Evolutionary conservation across 2,888 invertebrate genomes (phyloP).

Genomic region (Leptinotarsa tumamoca): DNA sequence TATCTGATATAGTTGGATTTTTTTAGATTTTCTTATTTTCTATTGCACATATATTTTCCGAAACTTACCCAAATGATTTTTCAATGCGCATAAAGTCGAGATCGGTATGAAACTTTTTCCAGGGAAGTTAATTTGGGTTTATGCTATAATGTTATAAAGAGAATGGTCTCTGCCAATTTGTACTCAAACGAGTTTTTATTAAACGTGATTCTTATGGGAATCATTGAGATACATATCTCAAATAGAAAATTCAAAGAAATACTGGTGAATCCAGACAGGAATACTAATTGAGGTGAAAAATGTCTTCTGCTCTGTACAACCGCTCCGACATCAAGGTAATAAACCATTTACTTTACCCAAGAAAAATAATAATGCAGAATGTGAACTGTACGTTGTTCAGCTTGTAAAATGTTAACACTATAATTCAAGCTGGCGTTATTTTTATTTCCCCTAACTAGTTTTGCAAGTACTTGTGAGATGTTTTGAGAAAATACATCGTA

Average conservation of each 20-base stretch:
- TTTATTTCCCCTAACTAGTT: conserved; percentile 40
- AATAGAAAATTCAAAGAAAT: conserved; percentile 15
- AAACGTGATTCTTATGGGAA: neutral
- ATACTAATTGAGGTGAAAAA: conserved; percentile 10
- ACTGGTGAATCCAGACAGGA: neutral
- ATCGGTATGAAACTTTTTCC: too few species aligned
- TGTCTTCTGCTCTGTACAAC: neutral
- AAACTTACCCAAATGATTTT: too few species aligned
- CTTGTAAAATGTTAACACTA: conserved; percentile 25
- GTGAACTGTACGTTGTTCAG: conserved; percentile 13
- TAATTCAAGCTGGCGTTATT: conserved; percentile 29
- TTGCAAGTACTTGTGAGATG: conserved; percentile 29
- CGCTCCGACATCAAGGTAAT: conserved; percentile 8
- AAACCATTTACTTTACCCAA: conserved; percentile 3
- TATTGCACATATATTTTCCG: too few species aligned
- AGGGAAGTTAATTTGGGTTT: too few species aligned
- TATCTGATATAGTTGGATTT: too few species aligned
- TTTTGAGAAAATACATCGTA: neutral
- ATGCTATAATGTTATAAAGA: neutral
- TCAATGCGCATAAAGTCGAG: too few species aligned
- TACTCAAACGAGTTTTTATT: too few species aligned
- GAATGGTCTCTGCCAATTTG: too few species aligned
- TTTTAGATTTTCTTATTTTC: too few species aligned
- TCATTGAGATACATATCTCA: neutral
- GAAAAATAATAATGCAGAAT: conserved; percentile 16